Evolutionary conservation across 1,140 invertebrate genomes (phyloP), one percentile per base, ranked within the genome.

Genomic region (Hypsibius dujardini): DNA sequence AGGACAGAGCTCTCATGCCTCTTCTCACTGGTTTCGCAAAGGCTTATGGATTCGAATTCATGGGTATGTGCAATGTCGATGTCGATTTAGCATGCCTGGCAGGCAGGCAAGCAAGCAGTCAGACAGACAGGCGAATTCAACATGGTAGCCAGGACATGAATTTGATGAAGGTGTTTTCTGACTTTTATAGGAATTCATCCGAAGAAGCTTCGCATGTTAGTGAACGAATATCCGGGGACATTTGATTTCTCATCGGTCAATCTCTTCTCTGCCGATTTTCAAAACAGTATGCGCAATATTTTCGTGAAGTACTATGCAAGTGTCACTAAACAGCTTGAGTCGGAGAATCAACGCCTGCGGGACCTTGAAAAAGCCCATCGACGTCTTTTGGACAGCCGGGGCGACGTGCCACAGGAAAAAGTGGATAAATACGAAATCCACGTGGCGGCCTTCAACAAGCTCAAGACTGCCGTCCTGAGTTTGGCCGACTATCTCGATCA

Each of bases 151-250:
- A n/a, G n/a, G n/a, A n/a, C n/a, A n/a, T n/a, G n/a, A n/a, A n/a
- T n/a, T n/a, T n/a, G n/a, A n/a, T n/a, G n/a, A n/a, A n/a, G n/a
- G n/a, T n/a, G n/a, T 7, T 7, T 56, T 56, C 50, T n/a, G n/a
- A 7, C 7, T 15, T 59, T 79, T 74, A 75, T 81, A 67, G 62
- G 62, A 42, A 42, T 67, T 7, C 62, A 67, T 67, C 62, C 62
- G 62, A 67, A 67, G 40, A 82, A 80, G 73, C 77, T 78, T 69
- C 76, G 78, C 42, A 47, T 77, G n/a, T 72, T 82, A 47, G 76
- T 80, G 56, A 79, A 80, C 71, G n/a, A n/a, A n/a, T n/a, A n/a
- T n/a, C n/a, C n/a, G n/a, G n/a, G n/a, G n/a, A n/a, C n/a, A n/a
- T n/a, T n/a, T n/a, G n/a, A n/a, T n/a, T n/a, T n/a, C n/a, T n/a